These are phyloP conservation scores for Sinocyclocheilus rhinocerous DNA, from an alignment of 2,113 vertebrate species.

Conservation along the genomic window DNA sequence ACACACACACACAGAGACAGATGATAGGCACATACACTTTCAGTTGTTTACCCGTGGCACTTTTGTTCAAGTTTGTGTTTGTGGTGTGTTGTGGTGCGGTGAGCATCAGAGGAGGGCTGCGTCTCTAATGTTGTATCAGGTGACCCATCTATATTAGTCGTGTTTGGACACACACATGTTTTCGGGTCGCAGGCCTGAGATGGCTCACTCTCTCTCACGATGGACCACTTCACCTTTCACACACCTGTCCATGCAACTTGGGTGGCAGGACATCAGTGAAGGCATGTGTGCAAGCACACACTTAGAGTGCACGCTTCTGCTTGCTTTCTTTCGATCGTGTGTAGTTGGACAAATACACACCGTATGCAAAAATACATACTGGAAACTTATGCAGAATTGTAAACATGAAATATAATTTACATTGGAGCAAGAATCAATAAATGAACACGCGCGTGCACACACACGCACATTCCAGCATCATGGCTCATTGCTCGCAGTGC, in stretches of 20 bases:
- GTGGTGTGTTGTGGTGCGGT: slow-evolving; percentile 55
- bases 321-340: neutral
- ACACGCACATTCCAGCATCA: slow-evolving; percentile 63
- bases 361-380: slow-evolving; percentile 34
- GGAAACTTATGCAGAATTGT: neutral
- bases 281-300: slow-evolving; percentile 52
- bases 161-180: slow-evolving; percentile 43
- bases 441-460: slow-evolving; percentile 27
- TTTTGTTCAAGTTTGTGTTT: slow-evolving; percentile 72
- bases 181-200: slow-evolving; percentile 24
- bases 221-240: slow-evolving; percentile 67
- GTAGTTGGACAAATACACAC: slow-evolving; percentile 25
- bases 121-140: slow-evolving; percentile 70
- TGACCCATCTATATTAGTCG: slow-evolving; percentile 69
- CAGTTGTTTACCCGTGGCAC: slow-evolving; percentile 60
- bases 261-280: slow-evolving; percentile 73
- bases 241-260: slow-evolving; percentile 72
- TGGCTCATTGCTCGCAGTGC: slow-evolving; percentile 67
- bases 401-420: slow-evolving; percentile 51
- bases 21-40: slow-evolving; percentile 30
- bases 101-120: slow-evolving; percentile 63
- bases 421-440: slow-evolving; percentile 55
- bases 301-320: slow-evolving; percentile 12
- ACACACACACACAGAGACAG: neutral
- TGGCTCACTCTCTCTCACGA: slow-evolving; percentile 59